A percentile compares a stretch with the other conserved stretches of the same genome.
These are phyloP conservation scores for Folsomia candida DNA, from an alignment of 2,888 invertebrate genomes.

Conservation along the genomic window DNA sequence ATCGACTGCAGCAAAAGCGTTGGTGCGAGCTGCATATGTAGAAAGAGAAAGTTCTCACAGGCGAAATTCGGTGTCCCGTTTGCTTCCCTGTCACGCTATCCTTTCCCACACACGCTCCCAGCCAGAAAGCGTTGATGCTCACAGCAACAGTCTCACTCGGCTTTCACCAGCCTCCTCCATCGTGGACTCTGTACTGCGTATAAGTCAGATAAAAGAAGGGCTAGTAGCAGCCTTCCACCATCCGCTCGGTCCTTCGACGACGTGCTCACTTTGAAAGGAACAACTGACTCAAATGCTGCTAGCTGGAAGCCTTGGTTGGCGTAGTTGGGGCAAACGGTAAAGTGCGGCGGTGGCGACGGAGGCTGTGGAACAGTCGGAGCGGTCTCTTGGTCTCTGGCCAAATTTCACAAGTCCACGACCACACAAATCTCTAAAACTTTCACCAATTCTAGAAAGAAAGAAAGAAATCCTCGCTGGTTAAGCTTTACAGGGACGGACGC, in stretches of 20 bases:
- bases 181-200: too few species aligned
- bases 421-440: constrained; percentile 21
- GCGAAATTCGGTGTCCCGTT: not conserved
- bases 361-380: too few species aligned
- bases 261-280: too few species aligned
- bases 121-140: too few species aligned
- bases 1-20: not conserved
- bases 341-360: too few species aligned
- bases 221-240: too few species aligned
- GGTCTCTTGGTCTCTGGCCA: constrained; percentile 17
- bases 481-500: not conserved
- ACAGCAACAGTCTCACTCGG: not conserved
- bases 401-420: constrained; percentile 17
- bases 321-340: too few species aligned
- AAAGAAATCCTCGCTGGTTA: not conserved
- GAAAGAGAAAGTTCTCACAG: not conserved
- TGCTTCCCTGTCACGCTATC: not conserved
- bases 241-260: too few species aligned
- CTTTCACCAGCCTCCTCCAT: not conserved
- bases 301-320: too few species aligned
- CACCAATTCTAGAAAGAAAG: not conserved
- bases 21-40: not conserved
- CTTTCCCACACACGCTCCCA: not conserved
- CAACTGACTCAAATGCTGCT: too few species aligned
- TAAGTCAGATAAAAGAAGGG: too few species aligned